phyloP scores from a whole-genome alignment of 2,797 vertebrate genomes.

The Amblyraja radiata region DNA sequence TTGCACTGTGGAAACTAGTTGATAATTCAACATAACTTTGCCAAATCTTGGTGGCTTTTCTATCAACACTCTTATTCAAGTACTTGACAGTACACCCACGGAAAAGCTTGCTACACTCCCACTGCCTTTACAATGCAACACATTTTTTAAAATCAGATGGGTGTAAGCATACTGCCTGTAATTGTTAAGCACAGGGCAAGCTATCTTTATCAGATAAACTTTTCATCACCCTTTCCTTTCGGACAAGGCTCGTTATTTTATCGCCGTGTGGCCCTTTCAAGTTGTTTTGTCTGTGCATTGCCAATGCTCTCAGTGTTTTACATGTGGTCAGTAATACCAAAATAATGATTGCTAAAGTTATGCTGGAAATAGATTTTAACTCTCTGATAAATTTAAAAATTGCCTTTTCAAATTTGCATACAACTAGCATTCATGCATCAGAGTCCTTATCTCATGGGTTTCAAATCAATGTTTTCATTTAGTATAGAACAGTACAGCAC shows the following conservation, averaged over 20 bases:
- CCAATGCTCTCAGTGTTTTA: background rate
- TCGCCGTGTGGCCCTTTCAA: constrained; percentile 18
- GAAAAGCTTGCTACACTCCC: constrained; percentile 28
- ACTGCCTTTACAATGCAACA: constrained; percentile 18
- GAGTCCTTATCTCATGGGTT: background rate
- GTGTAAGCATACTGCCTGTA: background rate
- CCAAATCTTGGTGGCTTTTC: constrained; percentile 20
- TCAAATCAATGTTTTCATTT: background rate
- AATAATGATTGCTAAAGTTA: background rate
- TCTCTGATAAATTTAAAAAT: background rate
- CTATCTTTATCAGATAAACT: constrained; percentile 32
- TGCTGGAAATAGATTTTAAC: background rate
- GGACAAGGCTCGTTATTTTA: constrained; percentile 10
- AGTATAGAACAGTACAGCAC: too few relatives aligned
- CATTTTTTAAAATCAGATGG: constrained; percentile 23
- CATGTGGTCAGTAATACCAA: background rate
- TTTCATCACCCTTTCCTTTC: constrained; percentile 32
- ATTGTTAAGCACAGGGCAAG: constrained; percentile 29
- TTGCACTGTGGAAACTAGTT: background rate
- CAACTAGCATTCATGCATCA: background rate
- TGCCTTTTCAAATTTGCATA: background rate
- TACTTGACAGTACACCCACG: constrained; percentile 15
- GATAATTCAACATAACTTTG: background rate
- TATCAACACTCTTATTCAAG: constrained; percentile 15
- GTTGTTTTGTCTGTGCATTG: constrained; percentile 17